phyloP scores from a whole-genome alignment of 2,113 vertebrate genomes.

The Dromaius novaehollandiae region DNA sequence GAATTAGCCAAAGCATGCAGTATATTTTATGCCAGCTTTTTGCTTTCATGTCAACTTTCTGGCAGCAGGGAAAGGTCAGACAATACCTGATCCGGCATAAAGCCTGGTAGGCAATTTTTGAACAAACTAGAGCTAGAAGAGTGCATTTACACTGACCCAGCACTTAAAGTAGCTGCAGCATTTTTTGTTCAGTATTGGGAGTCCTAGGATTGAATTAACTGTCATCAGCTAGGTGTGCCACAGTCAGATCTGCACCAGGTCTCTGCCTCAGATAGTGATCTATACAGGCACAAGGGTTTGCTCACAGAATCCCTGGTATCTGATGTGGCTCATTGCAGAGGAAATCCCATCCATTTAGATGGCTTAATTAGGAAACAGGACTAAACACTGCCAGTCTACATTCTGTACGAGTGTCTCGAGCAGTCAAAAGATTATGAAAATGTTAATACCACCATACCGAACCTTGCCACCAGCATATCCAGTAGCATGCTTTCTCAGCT shows the following conservation, averaged over 20 bases:
- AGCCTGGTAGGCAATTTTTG: background rate
- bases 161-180: background rate
- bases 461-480: background rate
- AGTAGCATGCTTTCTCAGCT: background rate
- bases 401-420: background rate
- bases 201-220: background rate
- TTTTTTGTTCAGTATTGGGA: background rate
- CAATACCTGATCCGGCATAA: conserved; percentile 37
- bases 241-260: background rate
- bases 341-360: conserved; percentile 18
- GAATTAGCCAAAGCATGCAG: background rate
- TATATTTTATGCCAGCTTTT: background rate
- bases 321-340: conserved; percentile 52
- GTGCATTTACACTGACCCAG: background rate
- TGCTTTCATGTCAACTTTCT: background rate
- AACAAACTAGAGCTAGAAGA: background rate
- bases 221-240: background rate
- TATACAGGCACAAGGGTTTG: background rate
- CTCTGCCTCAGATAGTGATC: background rate
- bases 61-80: background rate
- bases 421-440: background rate
- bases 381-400: background rate
- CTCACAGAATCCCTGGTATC: background rate
- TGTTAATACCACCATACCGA: background rate
- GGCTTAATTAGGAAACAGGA: conserved; percentile 10